These are phyloP conservation scores for Thomomys bottae DNA, from an alignment of 2,113 vertebrate species.

Conservation along the genomic window DNA sequence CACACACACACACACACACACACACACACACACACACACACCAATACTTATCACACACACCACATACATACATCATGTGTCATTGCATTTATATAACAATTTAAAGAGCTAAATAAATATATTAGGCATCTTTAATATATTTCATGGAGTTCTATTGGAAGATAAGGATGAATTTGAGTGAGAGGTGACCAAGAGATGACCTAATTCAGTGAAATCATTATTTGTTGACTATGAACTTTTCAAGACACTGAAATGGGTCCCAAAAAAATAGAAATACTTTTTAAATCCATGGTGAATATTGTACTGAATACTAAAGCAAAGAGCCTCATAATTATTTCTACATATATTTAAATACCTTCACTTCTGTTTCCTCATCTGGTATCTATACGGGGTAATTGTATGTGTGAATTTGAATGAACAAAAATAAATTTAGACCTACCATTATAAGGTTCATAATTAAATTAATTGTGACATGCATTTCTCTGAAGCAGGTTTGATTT, in stretches of 20 bases:
- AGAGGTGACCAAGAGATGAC: not conserved
- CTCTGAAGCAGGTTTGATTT: not conserved
- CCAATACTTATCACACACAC: not conserved
- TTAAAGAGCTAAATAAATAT: not conserved
- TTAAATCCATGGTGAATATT: not conserved
- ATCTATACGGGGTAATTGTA: not conserved
- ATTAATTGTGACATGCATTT: not conserved
- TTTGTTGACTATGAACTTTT: not conserved
- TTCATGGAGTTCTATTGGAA: not conserved
- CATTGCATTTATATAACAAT: not conserved
- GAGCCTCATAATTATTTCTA: not conserved
- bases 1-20: not conserved
- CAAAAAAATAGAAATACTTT: not conserved
- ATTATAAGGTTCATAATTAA: not conserved
- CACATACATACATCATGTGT: too few species aligned
- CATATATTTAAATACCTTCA: not conserved
- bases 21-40: not conserved
- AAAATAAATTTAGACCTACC: not conserved
- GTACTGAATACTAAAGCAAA: not conserved
- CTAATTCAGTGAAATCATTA: not conserved
- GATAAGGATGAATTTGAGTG: not conserved
- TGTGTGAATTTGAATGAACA: not conserved
- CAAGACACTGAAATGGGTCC: not conserved
- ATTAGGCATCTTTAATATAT: not conserved
- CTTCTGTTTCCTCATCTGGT: not conserved